These are phyloP conservation scores for Choloepus didactylus DNA, from an alignment of 2,797 vertebrate species.

Conservation along the genomic window DNA sequence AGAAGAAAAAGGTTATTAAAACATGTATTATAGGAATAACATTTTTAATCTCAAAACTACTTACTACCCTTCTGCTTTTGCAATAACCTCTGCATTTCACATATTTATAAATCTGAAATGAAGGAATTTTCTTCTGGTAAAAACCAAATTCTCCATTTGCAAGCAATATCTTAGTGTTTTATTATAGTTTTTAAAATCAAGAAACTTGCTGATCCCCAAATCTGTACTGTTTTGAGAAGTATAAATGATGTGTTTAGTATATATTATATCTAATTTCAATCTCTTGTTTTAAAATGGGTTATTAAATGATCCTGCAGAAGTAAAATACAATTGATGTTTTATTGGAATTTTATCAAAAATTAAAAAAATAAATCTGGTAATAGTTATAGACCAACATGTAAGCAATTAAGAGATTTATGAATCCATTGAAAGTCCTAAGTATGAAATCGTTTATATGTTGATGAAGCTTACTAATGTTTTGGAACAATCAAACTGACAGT, in stretches of 20 bases:
- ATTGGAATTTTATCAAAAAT: conserved; percentile 56
- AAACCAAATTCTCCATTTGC: conserved; percentile 10
- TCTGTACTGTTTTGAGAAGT: background rate
- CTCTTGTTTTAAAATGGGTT: conserved; percentile 52
- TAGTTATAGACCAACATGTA: conserved; percentile 49
- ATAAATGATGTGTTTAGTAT: conserved; percentile 47
- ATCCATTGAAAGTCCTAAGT: conserved; percentile 47
- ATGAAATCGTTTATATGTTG: conserved; percentile 76
- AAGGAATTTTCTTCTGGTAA: background rate
- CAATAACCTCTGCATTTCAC: background rate
- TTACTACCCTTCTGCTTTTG: background rate
- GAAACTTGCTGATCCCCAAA: background rate
- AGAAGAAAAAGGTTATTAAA: background rate
- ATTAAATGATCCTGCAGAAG: conserved; percentile 36
- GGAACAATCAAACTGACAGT: conserved; percentile 71
- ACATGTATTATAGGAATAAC: background rate
- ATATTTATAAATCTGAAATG: background rate
- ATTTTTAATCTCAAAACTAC: background rate
- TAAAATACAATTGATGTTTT: conserved; percentile 61
- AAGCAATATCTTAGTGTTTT: conserved; percentile 40
- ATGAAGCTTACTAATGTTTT: conserved; percentile 69
- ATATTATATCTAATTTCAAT: conserved; percentile 47
- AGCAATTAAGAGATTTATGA: conserved; percentile 69
- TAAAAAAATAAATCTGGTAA: conserved; percentile 34
- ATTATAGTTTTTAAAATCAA: conserved; percentile 41